These are phyloP conservation scores for Sebastes trivittatus DNA, from an alignment of 2,797 vertebrate genomes.

Conservation along the genomic window DNA sequence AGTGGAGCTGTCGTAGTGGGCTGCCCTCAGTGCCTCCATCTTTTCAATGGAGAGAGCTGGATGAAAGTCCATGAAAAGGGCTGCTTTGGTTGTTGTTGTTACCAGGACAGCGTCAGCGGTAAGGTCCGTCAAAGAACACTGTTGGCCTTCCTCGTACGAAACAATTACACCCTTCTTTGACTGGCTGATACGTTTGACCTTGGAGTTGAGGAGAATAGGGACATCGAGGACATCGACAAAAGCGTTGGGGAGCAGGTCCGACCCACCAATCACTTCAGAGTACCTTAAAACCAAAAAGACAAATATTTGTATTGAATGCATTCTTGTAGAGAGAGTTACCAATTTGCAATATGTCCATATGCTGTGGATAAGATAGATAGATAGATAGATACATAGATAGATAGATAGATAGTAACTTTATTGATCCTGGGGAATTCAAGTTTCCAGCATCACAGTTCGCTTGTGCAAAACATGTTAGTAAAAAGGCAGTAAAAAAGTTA, in stretches of 20 bases:
- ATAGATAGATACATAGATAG: too few relatives aligned
- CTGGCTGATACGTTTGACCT: slow-evolving; percentile 70
- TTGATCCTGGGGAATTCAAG: too few relatives aligned
- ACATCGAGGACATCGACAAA: slow-evolving; percentile 55
- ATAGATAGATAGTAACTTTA: too few relatives aligned
- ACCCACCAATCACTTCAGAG: slow-evolving; percentile 71
- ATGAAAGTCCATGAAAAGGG: slow-evolving; percentile 73
- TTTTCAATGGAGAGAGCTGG: slow-evolving; percentile 70
- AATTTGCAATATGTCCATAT: too few relatives aligned
- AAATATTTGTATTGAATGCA: background rate
- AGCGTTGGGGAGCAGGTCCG: slow-evolving; percentile 74
- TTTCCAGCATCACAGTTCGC: too few relatives aligned
- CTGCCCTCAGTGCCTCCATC: slow-evolving; percentile 31
- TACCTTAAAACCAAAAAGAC: background rate
- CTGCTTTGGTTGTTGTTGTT: slow-evolving; percentile 79
- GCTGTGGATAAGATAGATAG: too few relatives aligned
- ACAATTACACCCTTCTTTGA: slow-evolving; percentile 55
- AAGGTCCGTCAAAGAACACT: background rate
- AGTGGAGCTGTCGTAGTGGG: slow-evolving; percentile 59
- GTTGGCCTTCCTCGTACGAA: slow-evolving; percentile 18
- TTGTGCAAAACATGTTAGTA: too few relatives aligned
- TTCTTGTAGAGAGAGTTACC: too few relatives aligned
- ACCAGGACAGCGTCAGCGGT: slow-evolving; percentile 72
- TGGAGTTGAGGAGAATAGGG: slow-evolving; percentile 61
- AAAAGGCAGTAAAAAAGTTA: too few relatives aligned